A percentile compares a stretch with the other conserved stretches of the same genome.
Conservation (phyloP, 2,888 invertebrate genomes). For the Thyatira batis region DNA sequence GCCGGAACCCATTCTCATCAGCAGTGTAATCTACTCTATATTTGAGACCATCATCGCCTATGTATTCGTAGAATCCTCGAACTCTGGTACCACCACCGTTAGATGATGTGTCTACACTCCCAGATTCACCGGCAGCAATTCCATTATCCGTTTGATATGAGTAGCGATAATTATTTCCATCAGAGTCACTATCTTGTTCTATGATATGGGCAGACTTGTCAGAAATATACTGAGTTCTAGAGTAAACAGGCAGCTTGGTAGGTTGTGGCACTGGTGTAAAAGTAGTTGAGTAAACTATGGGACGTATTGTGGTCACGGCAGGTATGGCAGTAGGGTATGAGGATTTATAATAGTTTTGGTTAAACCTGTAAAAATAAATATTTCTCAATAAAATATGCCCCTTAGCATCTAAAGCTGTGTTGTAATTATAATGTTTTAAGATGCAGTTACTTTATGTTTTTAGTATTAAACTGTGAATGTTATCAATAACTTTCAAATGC, state of each 20-base stretch:
- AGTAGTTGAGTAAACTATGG: constrained; percentile 24
- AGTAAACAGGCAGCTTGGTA: constrained; percentile 27
- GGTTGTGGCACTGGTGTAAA: constrained; percentile 18
- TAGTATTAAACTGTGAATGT: too few species aligned
- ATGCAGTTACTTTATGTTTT: too few species aligned
- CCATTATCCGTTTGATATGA: constrained; percentile 85
- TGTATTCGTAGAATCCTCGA: constrained; percentile 85
- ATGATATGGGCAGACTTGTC: constrained; percentile 81
- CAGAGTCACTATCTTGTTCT: constrained; percentile 75
- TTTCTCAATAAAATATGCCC: constrained; percentile 1
- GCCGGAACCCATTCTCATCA: constrained; percentile 83
- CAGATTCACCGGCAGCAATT: constrained; percentile 84
- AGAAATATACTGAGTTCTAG: constrained; percentile 43
- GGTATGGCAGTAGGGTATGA: constrained; percentile 43
- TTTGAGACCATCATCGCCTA: constrained; percentile 83
- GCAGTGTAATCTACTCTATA: constrained; percentile 83
- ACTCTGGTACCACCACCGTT: constrained; percentile 83
- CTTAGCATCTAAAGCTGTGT: too few species aligned
- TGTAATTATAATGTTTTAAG: too few species aligned
- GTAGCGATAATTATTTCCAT: constrained; percentile 82
- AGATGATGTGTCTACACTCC: constrained; percentile 78
- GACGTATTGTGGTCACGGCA: constrained; percentile 18
- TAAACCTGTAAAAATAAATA: constrained; percentile 38
- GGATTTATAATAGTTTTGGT: constrained; percentile 38
- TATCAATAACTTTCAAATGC: too few species aligned